These are phyloP conservation scores for Nibea albiflora DNA, from an alignment of 2,113 vertebrate genomes.

Conservation along the genomic window DNA sequence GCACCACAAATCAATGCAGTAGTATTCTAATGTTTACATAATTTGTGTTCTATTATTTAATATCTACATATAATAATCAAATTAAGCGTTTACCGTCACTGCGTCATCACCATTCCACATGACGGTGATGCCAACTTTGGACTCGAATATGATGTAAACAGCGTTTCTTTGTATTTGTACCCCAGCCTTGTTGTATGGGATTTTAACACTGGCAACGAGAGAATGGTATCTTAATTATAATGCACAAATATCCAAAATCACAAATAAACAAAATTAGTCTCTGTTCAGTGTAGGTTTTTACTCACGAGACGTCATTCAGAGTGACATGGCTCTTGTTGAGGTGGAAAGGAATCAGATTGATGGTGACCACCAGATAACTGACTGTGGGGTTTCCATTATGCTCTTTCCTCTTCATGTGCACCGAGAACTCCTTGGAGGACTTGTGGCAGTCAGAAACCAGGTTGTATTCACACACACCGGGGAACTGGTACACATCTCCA, in stretches of 20 bases:
- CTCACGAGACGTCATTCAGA: constrained; percentile 88
- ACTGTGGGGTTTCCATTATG: constrained; percentile 73
- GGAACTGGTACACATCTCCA: constrained; percentile 90
- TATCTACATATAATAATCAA: too few species aligned
- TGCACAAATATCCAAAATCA: too few species aligned
- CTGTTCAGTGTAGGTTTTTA: background rate
- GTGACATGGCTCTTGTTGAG: constrained; percentile 79
- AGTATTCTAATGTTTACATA: too few species aligned
- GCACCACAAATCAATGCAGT: too few species aligned
- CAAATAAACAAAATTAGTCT: too few species aligned
- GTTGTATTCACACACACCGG: constrained; percentile 92
- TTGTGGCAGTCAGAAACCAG: constrained; percentile 90
- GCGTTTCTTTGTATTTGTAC: constrained; percentile 88
- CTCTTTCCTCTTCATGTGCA: constrained; percentile 86
- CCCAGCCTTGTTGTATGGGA: constrained; percentile 87
- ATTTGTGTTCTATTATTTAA: too few species aligned
- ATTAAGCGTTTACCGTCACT: constrained; percentile 86
- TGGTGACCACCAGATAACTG: constrained; percentile 81
- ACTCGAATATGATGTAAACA: constrained; percentile 89
- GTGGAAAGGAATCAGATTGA: constrained; percentile 84
- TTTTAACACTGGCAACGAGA: constrained; percentile 69
- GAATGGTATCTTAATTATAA: too few species aligned
- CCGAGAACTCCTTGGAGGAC: constrained; percentile 88
- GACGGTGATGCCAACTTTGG: constrained; percentile 87
- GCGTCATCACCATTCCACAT: constrained; percentile 93